Base-by-base conservation (phyloP, 2,888 invertebrate species). In the Netelia melanura region DNA sequence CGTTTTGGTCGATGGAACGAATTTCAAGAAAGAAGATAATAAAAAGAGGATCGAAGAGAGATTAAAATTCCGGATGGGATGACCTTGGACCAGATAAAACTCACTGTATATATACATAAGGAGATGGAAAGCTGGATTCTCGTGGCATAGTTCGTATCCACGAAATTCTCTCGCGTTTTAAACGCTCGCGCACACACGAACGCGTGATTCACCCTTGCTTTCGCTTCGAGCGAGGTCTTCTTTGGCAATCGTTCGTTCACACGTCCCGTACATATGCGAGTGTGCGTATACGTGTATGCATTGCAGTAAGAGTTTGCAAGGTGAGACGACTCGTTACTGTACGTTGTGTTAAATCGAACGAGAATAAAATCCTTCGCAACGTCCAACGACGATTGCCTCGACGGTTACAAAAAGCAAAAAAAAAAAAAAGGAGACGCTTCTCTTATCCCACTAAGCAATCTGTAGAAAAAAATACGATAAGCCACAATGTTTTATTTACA, bases 201-300 rank as follows among this genome's bases (percentile, higher is more conserved):
- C 71, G 38, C 43, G 43, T 79, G 75, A 81, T 85, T 85, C 78
- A 74, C 77, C 70, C 78, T 84, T 78, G 67, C 81, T 70, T 81
- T 84, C 84, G 77, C 77, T 84, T 74, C 52, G 56, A 68, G 70
- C 81, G 81, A 75, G 81, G 81, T 80, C 80, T 80, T 75, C 75
- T 76, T 76, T 76, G 64, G 68, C 81, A 81, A 81, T 70, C 65
- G 5, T 14, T 14, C 44, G 43, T 23, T 72, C 38, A 48, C 54
- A 62, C 62, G 25, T 21, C 30, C 30, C 14, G 43, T 25, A 62
- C 54, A 48, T 23, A 48, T 23, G 23, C 23, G 48, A 44, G 11
- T 44, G 56, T 43, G 44, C 21, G 30, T 71, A 10, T 17, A 52
- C 17, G 30, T 48, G 52, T 11, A 75, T 30, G 25, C 21, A 8